phyloP scores from a whole-genome alignment of 2,113 vertebrate species.

The Laticauda laticaudata region DNA sequence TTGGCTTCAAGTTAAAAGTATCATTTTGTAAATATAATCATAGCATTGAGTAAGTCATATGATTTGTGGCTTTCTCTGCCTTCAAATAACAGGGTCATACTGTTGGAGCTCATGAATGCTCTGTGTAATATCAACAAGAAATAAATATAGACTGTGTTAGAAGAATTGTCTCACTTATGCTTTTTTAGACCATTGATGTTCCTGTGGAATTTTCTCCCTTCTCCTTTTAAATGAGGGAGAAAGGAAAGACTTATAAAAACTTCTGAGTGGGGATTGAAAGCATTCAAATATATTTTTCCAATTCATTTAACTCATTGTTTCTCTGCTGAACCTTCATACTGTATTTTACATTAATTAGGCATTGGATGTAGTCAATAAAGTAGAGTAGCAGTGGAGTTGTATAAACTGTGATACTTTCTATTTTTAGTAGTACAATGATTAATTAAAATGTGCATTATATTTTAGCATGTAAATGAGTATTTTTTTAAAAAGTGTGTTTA shows the following conservation, averaged over 20 bases:
- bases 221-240: background rate
- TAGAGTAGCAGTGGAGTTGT: background rate
- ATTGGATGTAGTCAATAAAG: background rate
- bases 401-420: background rate
- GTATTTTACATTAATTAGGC: background rate
- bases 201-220: conserved; percentile 7
- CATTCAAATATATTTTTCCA: background rate
- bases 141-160: background rate
- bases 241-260: background rate
- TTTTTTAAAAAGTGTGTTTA: background rate
- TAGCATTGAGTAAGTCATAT: conserved; percentile 11
- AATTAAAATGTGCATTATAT: background rate
- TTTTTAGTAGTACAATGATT: background rate
- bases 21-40: conserved; percentile 7
- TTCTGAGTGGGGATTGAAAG: background rate
- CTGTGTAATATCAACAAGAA: rapidly evolving
- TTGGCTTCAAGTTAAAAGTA: background rate
- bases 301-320: rapidly evolving
- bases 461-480: background rate
- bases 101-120: conserved; percentile 19
- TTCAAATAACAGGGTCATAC: conserved; percentile 28
- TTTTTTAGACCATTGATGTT: background rate
- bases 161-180: background rate
- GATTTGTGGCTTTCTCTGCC: background rate
- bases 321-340: rapidly evolving